Base-by-base conservation (phyloP, 2,113 vertebrate genomes). In the Gasterosteus aculeatus region DNA sequence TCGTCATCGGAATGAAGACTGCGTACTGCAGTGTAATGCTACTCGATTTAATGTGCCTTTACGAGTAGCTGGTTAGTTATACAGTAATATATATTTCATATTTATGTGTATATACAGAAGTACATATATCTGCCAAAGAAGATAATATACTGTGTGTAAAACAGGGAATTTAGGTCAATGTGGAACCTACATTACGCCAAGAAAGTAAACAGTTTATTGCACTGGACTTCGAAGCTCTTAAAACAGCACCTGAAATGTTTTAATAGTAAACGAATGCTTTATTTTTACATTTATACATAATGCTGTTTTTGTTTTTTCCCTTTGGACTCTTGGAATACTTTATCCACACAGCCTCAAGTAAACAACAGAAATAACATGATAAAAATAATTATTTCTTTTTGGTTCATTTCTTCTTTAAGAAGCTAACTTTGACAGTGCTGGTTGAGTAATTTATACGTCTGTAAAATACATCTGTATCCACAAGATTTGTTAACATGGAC, bases 361-460 rank as follows among this genome's bases (percentile, higher is more conserved):
- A 70, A 0, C 31, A 42, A 33, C 12, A 49, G 33, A 41, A 64
- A 47, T 39, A 31, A 59, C 47, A 49, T 19, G 9, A 46, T 44
- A 7, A 16, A 38, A 12, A 35, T 5, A 41, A 26, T 47, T 56
- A 5, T 10, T 77, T 54, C 49, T 75, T 60, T 60, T 3, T 26
- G 58, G 12, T 44, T 29, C 33, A 58, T 83, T 69, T 19, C 15
- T 33, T 6, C 26, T 4, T 54, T 22, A 57, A 38, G 31, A 84
- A 78, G 74, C 39, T 46, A n/a, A n/a, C 11, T 49, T 15, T 44
- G 53, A 42, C 22, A 58, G 6, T 44, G 62, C 16, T 14, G 31
- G 33, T 54, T 58, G 26, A 44, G 26, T 78, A 77, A 79, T 83
- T 77, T 78, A 80, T 57, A 77, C 73, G 31, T 72, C 31, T 69